These are phyloP conservation scores for Spodoptera exigua DNA, from an alignment of 2,888 invertebrate species.

Conservation along the genomic window DNA sequence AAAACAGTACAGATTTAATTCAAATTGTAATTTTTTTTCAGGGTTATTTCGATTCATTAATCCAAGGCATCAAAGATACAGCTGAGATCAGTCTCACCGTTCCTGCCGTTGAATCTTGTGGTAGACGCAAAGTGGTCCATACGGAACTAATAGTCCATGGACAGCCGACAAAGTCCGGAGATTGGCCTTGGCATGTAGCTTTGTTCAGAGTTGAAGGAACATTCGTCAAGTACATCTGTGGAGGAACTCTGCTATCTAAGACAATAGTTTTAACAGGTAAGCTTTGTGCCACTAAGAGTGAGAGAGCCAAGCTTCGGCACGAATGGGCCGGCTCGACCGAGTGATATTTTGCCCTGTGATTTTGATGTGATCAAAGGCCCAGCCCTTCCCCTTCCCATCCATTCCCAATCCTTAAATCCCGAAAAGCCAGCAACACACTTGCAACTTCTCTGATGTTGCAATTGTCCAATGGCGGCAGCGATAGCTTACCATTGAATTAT, in stretches of 20 bases:
- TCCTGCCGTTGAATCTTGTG: slow-evolving; percentile 62
- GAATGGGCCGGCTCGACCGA: no score
- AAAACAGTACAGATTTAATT: no score
- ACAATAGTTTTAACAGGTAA: slow-evolving; percentile 74
- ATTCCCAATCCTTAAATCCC: no score
- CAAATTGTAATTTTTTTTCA: slow-evolving; percentile 32
- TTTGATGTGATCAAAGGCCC: no score
- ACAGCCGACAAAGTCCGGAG: slow-evolving; percentile 70
- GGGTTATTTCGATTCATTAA: slow-evolving; percentile 54
- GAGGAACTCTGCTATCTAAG: slow-evolving; percentile 74
- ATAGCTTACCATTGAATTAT: no score
- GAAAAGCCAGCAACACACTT: no score
- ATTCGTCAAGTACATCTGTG: slow-evolving; percentile 72
- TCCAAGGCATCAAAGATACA: slow-evolving; percentile 49
- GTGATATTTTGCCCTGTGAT: no score
- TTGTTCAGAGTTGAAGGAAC: slow-evolving; percentile 64
- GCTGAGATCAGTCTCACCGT: slow-evolving; percentile 56
- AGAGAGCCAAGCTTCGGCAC: no score
- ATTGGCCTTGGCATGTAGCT: slow-evolving; percentile 83
- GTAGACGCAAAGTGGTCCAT: slow-evolving; percentile 67
- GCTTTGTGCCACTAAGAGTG: no score
- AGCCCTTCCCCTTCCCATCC: no score
- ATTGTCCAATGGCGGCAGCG: no score
- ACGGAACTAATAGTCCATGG: slow-evolving; percentile 75
- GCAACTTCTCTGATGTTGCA: no score